Base-by-base conservation (phyloP, 2,888 invertebrate genomes). In the Eilema caniola region DNA sequence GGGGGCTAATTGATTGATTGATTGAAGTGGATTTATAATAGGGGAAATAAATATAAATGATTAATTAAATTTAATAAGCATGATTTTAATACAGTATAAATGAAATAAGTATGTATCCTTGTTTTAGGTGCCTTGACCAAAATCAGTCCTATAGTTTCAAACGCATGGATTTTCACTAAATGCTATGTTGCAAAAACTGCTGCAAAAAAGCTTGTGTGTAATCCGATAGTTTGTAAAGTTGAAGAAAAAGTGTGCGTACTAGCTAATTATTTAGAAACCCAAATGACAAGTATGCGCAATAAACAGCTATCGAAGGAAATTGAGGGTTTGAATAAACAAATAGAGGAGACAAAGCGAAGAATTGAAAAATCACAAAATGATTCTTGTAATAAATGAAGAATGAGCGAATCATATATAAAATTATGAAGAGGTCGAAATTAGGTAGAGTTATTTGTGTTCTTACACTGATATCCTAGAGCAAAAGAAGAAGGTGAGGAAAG, bases 71-170 rank as follows among this genome's bases (percentile, higher is more conserved):
- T 4, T 28, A 24, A 16, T 56, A 23, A 23, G n/a, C 3, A 23
- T 23, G 4, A 23, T 23, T 56, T 56, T 8, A 20, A 20, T 47
- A 20, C 7, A 47, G 4, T 47, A 8, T 20, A 47, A 47, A 47
- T 20, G 24, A 24, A n/a, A n/a, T n/a, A 28, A 28, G 28, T 28
- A 5, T 62, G 28, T 64, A 2, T 4, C 4, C 7, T 33, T 66
- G 10, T 66, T 66, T 14, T 94, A 94, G 95, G 91, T 92, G 94
- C 94, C 88, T 72, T 94, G 84, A 88, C 83, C 78, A 90, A 76
- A 77, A 77, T 86, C 67, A 85, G 86, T 53, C 94, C 93, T 37
- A 77, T 81, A n/a, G 77, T 94, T 68, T 74, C 86, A 72, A 89
- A 83, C 75, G 67, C 85, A 60, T 95, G 94, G 94, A 60, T 25